A percentile compares a stretch with the other conserved stretches of the same genome.
These are phyloP conservation scores for Oreohelix idahoensis DNA, from an alignment of 1,140 invertebrate species.

Conservation along the genomic window DNA sequence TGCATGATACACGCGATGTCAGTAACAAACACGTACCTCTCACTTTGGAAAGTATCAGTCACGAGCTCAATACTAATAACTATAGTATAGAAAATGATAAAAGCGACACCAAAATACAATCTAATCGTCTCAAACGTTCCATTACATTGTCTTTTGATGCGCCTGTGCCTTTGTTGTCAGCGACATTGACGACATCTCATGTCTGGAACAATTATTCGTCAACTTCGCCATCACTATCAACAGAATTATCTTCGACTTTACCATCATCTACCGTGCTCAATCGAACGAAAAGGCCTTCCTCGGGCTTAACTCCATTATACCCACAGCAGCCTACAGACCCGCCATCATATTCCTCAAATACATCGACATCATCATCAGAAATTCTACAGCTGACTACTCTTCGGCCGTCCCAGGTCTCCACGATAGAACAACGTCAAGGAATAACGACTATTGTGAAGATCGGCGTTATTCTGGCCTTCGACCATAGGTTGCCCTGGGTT, in stretches of 20 bases:
- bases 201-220: not conserved
- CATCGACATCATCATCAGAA: not conserved
- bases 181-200: not conserved
- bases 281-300: not conserved
- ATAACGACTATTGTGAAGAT: constrained; percentile 40
- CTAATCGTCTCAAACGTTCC: not conserved
- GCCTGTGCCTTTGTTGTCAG: not conserved
- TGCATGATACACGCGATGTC: too few relatives aligned
- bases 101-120: not conserved
- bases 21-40: too few relatives aligned
- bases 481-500: constrained; percentile 44
- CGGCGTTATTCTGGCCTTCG: constrained; percentile 50
- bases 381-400: not conserved
- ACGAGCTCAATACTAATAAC: too few relatives aligned
- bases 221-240: not conserved
- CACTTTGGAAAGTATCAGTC: too few relatives aligned
- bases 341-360: not conserved
- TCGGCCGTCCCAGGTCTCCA: not conserved
- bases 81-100: too few relatives aligned
- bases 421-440: not conserved
- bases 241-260: not conserved
- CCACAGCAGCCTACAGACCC: not conserved
- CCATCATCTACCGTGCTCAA: not conserved
- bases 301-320: not conserved
- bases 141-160: not conserved